Evolutionary conservation across 2,888 invertebrate genomes (phyloP), one percentile per base, ranked within the genome.

Genomic region (Drosophila borborema): DNA sequence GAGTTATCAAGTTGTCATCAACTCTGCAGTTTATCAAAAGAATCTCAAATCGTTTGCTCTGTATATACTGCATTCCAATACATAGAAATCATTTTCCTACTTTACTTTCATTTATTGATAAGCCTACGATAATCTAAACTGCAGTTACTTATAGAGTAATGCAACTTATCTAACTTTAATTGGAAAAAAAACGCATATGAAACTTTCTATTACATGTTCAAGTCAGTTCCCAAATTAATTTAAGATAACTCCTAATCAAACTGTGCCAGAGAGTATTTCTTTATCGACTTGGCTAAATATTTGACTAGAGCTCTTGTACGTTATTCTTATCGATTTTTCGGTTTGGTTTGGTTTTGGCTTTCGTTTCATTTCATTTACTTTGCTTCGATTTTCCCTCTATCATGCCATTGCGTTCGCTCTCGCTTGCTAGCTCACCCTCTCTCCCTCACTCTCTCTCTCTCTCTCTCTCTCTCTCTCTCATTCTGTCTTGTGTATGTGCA

Each of bases 301-400:
- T 64, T 12, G 28, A 38, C 60, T 64, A 28, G 28, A 54, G 62
- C 70, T 69, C 58, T 55, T 67, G 77, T 74, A 70, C 71, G 80
- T 77, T 84, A 73, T 80, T 88, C 74, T 76, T 88, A 86, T 86
- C 84, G 86, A 86, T 86, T 86, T 88, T 86, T 80, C 66, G 71
- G 77, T 78, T 77, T 72, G 54, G 70, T 70, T 74, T 72, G 60
- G 62, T 79, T 73, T 78, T 59, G 70, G 72, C 60, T 79, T 63
- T 55, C 45, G 54, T 64, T 65, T 68, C 65, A 41, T 61, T 65
- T 68, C 64, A 65, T 74, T 78, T 71, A 28, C 12, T 63, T 60
- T 56, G 16, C 67, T 74, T 74, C 65, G 65, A 77, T 77, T 73
- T 76, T 62, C 46, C 36, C 55, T 49, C 56, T 43, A 36, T 9